phyloP scores from a whole-genome alignment of 2,113 vertebrate genomes.

The Pandion haliaetus region DNA sequence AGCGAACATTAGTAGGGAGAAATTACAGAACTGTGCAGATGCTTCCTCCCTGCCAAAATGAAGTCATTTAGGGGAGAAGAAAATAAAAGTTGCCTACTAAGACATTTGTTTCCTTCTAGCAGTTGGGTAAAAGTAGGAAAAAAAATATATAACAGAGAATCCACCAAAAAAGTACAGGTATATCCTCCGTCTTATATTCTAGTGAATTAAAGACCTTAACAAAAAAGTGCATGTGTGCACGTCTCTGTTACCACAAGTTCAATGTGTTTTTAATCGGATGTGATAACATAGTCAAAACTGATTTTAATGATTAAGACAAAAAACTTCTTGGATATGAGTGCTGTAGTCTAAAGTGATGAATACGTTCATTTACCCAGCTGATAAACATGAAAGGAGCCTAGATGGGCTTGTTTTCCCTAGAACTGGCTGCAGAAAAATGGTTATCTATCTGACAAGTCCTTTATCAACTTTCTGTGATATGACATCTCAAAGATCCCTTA shows the following conservation, averaged over 20 bases:
- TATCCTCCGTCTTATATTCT: neutral
- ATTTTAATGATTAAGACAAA: neutral
- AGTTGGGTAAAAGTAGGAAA: neutral
- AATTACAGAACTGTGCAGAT: constrained; percentile 39
- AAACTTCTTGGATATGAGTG: neutral
- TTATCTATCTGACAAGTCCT: neutral
- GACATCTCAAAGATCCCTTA: neutral
- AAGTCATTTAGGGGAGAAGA: neutral
- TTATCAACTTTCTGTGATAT: neutral
- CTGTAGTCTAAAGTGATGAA: neutral
- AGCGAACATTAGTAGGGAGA: constrained; percentile 24
- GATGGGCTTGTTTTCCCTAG: neutral
- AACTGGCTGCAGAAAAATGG: neutral
- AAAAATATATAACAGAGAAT: neutral
- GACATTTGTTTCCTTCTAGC: constrained; percentile 25
- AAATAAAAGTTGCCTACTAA: constrained; percentile 50
- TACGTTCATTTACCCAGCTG: neutral
- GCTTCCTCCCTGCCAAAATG: constrained; percentile 32
- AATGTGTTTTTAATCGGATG: neutral
- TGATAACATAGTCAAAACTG: neutral
- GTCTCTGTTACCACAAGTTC: neutral
- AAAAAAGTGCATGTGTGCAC: neutral
- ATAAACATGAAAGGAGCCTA: neutral
- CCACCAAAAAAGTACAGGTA: neutral
- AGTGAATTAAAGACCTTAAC: neutral